Conservation (phyloP, 37 sponge, comb jelly and placozoan genomes). For the Ianthella basta region DNA sequence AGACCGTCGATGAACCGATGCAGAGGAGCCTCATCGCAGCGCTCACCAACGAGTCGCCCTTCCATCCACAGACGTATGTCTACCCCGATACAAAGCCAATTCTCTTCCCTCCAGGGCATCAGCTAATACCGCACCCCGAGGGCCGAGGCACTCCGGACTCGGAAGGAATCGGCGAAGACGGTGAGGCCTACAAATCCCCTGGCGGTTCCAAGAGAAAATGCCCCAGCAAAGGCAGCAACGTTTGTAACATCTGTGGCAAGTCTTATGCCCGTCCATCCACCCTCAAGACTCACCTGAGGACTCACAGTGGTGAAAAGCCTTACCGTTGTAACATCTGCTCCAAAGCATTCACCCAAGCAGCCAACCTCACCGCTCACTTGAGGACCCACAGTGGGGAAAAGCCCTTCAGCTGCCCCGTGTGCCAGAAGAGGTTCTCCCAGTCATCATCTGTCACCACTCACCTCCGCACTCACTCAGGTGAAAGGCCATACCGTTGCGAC, state of each 20-base stretch:
- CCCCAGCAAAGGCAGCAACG: conserved; percentile 34
- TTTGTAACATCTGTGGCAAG: conserved; percentile 96
- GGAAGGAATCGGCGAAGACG: conserved; percentile 11
- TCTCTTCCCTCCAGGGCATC: conserved; percentile 9
- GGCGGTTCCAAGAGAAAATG: background rate
- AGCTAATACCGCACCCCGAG: background rate
- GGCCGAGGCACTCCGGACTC: conserved; percentile 22
- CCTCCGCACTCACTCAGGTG: conserved; percentile 97
- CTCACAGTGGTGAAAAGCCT: conserved; percentile 96
- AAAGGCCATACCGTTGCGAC: conserved; percentile 93
- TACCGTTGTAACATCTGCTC: conserved; percentile 87
- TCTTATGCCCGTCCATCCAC: conserved; percentile 95
- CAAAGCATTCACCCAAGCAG: conserved; percentile 97
- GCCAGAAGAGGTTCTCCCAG: conserved; percentile 93
- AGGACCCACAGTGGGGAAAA: conserved; percentile 97
- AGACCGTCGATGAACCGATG: background rate
- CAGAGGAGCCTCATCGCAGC: conserved; percentile 6
- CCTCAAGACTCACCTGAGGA: conserved; percentile 93
- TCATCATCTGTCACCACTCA: conserved; percentile 97
- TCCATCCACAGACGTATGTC: background rate
- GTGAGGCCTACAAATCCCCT: background rate
- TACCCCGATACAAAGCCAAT: conserved; percentile 29
- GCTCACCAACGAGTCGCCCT: conserved; percentile 8
- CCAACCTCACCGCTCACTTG: conserved; percentile 97
- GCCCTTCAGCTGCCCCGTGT: conserved; percentile 94